Evolutionary conservation across 2,113 vertebrate genomes (phyloP), one percentile per base, ranked within the genome.

Genomic region (Psephotus haematonotus): DNA sequence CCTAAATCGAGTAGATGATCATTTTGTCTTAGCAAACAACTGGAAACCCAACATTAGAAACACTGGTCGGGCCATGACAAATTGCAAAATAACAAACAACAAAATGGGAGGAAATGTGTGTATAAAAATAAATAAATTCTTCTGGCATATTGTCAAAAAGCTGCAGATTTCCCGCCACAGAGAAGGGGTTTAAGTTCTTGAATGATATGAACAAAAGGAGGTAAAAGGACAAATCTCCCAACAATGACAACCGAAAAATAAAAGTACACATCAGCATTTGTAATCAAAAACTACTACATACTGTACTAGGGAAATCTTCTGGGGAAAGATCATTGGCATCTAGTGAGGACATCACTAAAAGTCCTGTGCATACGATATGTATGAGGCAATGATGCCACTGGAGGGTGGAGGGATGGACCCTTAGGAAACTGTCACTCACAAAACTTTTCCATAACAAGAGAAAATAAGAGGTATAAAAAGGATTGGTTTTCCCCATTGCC

Each of bases 161-260:
- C 92, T 91, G 96, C 95, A 96, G 82, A 94, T 92, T 96, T 96
- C 98, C 97, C 98, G 97, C 97, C 97, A 33, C 86, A 92, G 92
- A 95, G 96, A 97, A 97, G 97, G 91, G 92, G 88, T 96, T 95
- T 65, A 89, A 95, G 96, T 98, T 92, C 95, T 96, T 95, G 93
- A 95, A 96, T 96, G 97, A 97, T 97, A 97, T 96, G 96, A 98
- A 98, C 97, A 98, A 98, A 98, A 95, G 95, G 96, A 97, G 59
- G 95, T 31, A 94, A 95, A 96, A 97, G 93, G 94, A 94, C 96
- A 69, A 82, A 90, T 92, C 92, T 96, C 92, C 96, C 95, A 76
- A 90, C 94, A 64, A 93, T 95, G 94, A 97, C 97, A 97, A 98
- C 93, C 2, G 5, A 47, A 91, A 97, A 97, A 94, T 69, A 95